phyloP scores from a whole-genome alignment of 1,140 invertebrate species.

The Homarus americanus region DNA sequence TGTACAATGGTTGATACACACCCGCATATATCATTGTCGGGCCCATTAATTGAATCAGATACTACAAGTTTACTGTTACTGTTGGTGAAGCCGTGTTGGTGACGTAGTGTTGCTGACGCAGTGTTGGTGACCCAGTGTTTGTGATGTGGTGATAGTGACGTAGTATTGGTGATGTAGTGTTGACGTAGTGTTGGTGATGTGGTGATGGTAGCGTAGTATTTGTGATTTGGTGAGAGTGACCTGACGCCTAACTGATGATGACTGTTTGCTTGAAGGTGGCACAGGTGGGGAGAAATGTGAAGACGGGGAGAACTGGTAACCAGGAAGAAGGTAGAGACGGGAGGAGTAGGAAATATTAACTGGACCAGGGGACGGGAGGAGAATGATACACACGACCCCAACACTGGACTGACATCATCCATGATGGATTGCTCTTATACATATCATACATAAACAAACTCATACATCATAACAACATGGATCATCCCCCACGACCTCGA shows the following conservation, averaged over 20 bases:
- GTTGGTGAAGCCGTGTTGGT: background rate
- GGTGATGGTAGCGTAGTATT: too few species aligned
- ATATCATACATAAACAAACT: background rate
- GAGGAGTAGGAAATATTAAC: background rate
- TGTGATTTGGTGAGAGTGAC: too few species aligned
- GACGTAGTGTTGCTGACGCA: too few species aligned
- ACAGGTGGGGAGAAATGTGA: too few species aligned
- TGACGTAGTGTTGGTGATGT: too few species aligned
- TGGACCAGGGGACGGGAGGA: background rate
- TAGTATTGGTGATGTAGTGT: too few species aligned
- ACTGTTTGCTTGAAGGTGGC: too few species aligned
- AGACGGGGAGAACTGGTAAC: too few species aligned
- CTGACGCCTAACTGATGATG: too few species aligned
- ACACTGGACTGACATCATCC: background rate
- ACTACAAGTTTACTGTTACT: background rate
- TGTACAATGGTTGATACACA: background rate
- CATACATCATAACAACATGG: background rate
- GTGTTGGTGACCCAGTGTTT: too few species aligned
- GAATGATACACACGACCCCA: background rate
- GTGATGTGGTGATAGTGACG: too few species aligned
- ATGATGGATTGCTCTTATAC: background rate
- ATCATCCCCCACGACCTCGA: too few species aligned
- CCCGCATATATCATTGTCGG: background rate
- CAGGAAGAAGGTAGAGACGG: background rate
- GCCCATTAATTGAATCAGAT: background rate